phyloP scores from a whole-genome alignment of 1,140 invertebrate species.

The Lutraria rhynchaena region DNA sequence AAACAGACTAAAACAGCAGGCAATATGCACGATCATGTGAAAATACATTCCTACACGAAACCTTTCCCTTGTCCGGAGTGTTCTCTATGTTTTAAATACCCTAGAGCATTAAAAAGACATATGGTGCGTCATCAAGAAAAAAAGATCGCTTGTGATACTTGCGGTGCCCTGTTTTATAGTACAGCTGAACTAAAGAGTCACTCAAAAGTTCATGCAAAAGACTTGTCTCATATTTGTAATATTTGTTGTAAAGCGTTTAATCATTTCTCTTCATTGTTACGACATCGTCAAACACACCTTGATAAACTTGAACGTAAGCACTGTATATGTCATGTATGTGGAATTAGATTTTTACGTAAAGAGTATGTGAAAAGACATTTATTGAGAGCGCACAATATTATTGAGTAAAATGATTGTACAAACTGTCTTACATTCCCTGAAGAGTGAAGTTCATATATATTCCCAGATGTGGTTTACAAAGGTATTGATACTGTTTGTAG shows the following conservation, averaged over 20 bases:
- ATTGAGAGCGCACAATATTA: too few species aligned
- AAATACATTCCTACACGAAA: not conserved
- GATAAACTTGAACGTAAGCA: conserved; percentile 59
- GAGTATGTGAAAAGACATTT: conserved; percentile 84
- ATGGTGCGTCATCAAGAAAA: conserved; percentile 1
- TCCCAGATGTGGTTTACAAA: too few species aligned
- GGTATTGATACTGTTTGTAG: too few species aligned
- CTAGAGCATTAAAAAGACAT: conserved; percentile 9
- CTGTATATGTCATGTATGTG: conserved; percentile 74
- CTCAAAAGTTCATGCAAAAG: conserved; percentile 10
- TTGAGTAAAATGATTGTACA: too few species aligned
- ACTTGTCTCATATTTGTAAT: conserved; percentile 25
- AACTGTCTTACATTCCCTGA: too few species aligned
- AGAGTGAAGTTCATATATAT: too few species aligned
- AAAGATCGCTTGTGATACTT: conserved; percentile 14
- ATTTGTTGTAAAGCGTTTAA: conserved; percentile 19
- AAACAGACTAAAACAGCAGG: not conserved
- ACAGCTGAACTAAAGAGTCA: not conserved
- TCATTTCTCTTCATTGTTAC: conserved; percentile 4
- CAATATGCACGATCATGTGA: conserved; percentile 10
- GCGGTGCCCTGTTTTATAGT: conserved; percentile 9
- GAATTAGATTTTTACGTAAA: conserved; percentile 82
- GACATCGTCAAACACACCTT: conserved; percentile 1
- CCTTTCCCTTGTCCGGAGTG: not conserved
- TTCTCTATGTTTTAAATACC: not conserved